A percentile compares a stretch with the other conserved stretches of the same genome.
Conservation (phyloP, 2,113 vertebrate genomes). For the Lipophrys pholis region DNA sequence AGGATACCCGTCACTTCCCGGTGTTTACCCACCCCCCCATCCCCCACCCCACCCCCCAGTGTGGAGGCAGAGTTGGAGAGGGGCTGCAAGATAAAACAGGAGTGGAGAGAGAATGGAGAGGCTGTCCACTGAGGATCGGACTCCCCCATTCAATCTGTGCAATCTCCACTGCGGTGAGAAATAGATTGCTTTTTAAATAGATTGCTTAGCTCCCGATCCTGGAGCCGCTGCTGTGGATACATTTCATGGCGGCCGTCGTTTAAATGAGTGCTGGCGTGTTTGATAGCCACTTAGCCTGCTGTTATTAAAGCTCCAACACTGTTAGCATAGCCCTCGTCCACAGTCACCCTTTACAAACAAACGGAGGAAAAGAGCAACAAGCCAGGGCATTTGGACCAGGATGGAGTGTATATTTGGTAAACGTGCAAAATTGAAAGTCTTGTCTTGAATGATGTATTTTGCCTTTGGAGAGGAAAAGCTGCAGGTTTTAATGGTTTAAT, state of each 20-base stretch:
- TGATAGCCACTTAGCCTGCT: conserved; percentile 61
- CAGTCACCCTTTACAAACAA: conserved; percentile 56
- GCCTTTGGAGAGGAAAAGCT: conserved; percentile 71
- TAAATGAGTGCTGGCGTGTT: conserved; percentile 73
- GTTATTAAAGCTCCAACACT: conserved; percentile 63
- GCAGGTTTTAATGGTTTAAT: conserved; percentile 77
- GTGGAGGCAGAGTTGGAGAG: conserved; percentile 60
- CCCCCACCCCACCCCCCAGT: background rate
- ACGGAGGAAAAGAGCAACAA: conserved; percentile 39
- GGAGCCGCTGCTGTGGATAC: conserved; percentile 77
- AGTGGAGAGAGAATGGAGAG: conserved; percentile 62
- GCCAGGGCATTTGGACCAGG: conserved; percentile 7
- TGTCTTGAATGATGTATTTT: too few species aligned
- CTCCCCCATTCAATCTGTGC: conserved; percentile 80
- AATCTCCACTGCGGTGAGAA: conserved; percentile 75
- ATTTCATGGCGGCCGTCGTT: conserved; percentile 76
- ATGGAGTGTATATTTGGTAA: conserved; percentile 50
- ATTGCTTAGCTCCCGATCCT: conserved; percentile 79
- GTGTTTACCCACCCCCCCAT: background rate
- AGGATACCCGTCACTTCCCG: conserved; percentile 5
- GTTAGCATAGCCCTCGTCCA: conserved; percentile 34
- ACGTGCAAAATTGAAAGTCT: too few species aligned
- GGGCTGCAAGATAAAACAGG: conserved; percentile 70
- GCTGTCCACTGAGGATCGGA: conserved; percentile 74
- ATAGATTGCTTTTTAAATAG: conserved; percentile 85